Evolutionary conservation across 2,888 invertebrate species (phyloP).

Genomic region (Stenichneumon culpator): DNA sequence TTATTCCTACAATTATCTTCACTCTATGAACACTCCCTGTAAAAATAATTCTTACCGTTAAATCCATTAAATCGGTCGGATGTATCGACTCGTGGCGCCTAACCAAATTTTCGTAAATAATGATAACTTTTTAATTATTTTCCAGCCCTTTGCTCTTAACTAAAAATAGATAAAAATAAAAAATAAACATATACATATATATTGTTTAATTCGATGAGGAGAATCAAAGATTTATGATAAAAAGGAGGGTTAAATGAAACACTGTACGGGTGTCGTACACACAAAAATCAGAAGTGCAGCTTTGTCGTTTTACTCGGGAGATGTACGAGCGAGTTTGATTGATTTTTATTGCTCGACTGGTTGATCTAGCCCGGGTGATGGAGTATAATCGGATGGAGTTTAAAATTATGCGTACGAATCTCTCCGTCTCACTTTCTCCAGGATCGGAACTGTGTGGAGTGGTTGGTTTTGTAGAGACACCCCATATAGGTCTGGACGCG

Average conservation of each 20-base stretch:
- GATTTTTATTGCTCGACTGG: neutral
- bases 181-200: neutral
- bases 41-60: neutral
- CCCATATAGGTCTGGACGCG: slow-evolving; percentile 48
- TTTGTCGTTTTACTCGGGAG: neutral
- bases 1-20: too few species aligned
- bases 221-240: too few species aligned
- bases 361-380: neutral
- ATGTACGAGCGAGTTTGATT: neutral
- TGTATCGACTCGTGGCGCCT: too few species aligned
- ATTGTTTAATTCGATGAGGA: neutral
- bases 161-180: neutral
- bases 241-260: too few species aligned
- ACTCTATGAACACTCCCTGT: neutral
- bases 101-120: neutral
- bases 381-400: neutral
- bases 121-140: neutral
- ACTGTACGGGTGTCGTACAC: too few species aligned
- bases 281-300: neutral
- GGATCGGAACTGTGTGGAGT: slow-evolving; percentile 29
- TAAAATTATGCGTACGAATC: slow-evolving; percentile 13
- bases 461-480: slow-evolving; percentile 58
- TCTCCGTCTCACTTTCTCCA: neutral
- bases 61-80: neutral
- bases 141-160: neutral